A percentile compares a stretch with the other conserved stretches of the same genome.
Evolutionary conservation across 2,888 invertebrate genomes (phyloP).

Genomic region (Heliconius hortense): DNA sequence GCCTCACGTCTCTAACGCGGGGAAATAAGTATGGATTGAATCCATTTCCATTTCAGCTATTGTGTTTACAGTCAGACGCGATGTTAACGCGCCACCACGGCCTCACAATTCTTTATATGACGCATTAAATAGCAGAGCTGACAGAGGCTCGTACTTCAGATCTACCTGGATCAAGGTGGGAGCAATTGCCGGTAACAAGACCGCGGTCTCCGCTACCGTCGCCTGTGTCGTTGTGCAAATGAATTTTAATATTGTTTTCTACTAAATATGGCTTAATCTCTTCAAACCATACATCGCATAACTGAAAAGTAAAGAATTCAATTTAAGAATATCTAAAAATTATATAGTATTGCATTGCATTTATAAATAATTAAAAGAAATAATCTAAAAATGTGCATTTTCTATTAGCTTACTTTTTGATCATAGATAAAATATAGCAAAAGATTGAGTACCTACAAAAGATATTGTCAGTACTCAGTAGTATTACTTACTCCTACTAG

Average conservation of each 20-base stretch:
- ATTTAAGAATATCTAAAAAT: not conserved
- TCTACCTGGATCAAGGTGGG: conserved; percentile 74
- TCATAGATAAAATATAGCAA: not conserved
- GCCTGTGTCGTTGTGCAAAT: conserved; percentile 53
- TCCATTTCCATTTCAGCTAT: no score
- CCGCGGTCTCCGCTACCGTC: conserved; percentile 53
- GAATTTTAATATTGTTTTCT: conserved; percentile 72
- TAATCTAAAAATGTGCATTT: not conserved
- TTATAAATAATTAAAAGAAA: not conserved
- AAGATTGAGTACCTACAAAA: not conserved
- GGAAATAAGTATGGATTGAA: no score
- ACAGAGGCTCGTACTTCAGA: conserved; percentile 66
- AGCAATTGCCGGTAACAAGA: conserved; percentile 52
- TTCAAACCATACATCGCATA: conserved; percentile 77
- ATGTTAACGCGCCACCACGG: no score
- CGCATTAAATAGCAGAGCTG: conserved; percentile 42
- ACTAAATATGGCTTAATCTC: conserved; percentile 74
- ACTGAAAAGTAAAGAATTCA: conserved; percentile 52
- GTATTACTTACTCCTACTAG: conserved; percentile 69
- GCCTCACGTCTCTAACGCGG: no score
- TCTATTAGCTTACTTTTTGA: not conserved
- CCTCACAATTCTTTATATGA: not conserved
- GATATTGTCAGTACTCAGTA: conserved; percentile 5
- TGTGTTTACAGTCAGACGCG: no score
- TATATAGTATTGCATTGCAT: conserved; percentile 43